Percentiles rank a stretch among this genome's conserved stretches.
Conservation (phyloP, 35 echinoderm and acorn worm species). For the Diadema setosum region DNA sequence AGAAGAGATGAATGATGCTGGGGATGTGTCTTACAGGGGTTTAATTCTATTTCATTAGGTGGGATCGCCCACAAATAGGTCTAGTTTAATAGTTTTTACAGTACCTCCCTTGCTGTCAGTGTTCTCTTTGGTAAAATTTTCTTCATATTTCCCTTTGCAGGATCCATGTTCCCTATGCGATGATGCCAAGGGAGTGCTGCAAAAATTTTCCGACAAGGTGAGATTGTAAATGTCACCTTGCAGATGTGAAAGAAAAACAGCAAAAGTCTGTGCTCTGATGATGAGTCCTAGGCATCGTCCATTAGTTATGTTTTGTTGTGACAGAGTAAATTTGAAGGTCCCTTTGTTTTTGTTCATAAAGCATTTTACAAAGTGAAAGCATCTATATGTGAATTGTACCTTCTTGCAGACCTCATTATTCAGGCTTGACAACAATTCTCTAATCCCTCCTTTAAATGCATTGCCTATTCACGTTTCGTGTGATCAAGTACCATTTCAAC, state of each 20-base stretch:
- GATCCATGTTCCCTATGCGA: constrained; percentile 63
- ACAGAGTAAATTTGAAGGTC: background rate
- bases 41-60: background rate
- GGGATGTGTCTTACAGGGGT: background rate
- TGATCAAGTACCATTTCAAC: background rate
- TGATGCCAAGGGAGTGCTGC: constrained; percentile 55
- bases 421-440: background rate
- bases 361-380: background rate
- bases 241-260: background rate
- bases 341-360: background rate
- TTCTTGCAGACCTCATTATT: background rate
- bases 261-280: background rate
- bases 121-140: background rate
- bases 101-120: background rate
- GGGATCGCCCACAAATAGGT: background rate
- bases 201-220: constrained; percentile 27
- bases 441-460: background rate
- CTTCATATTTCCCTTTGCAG: background rate
- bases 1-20: too few relatives aligned
- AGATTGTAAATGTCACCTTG: background rate
- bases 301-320: too few relatives aligned
- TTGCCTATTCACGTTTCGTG: background rate
- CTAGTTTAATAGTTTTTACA: background rate
- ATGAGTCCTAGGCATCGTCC: too few relatives aligned
- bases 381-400: background rate